phyloP scores from a whole-genome alignment of 2,888 invertebrate species.

The Chrysolina oricalcia region DNA sequence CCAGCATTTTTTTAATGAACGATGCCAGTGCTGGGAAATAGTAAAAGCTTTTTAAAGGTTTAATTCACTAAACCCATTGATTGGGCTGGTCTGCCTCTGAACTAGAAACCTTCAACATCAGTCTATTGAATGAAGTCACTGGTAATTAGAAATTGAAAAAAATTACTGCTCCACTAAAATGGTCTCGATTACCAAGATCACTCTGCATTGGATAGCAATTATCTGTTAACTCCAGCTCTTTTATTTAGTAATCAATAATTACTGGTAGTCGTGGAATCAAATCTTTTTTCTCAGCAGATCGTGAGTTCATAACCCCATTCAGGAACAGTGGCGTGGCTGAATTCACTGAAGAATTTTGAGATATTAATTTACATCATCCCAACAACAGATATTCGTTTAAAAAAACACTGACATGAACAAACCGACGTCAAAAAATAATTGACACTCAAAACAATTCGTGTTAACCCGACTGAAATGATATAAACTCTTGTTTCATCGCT shows the following conservation, averaged over 20 bases:
- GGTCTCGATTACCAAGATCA: neutral
- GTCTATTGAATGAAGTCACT: constrained; percentile 3
- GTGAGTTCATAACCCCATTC: neutral
- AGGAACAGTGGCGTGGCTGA: neutral
- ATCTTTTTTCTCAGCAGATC: constrained; percentile 1
- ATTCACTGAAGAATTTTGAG: neutral
- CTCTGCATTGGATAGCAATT: neutral
- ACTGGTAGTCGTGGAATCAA: neutral
- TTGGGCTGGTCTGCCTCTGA: neutral
- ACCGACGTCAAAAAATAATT: too few relatives aligned
- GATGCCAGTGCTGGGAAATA: too few relatives aligned
- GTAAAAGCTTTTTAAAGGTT: too few relatives aligned
- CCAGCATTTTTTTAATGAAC: too few relatives aligned
- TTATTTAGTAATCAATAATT: neutral
- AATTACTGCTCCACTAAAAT: neutral
- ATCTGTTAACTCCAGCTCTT: neutral
- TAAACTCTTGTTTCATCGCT: too few relatives aligned
- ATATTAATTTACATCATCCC: neutral
- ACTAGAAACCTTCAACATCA: neutral
- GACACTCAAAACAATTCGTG: too few relatives aligned
- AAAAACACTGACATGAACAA: too few relatives aligned
- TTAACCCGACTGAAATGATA: too few relatives aligned
- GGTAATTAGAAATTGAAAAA: neutral
- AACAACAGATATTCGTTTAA: neutral
- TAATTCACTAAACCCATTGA: neutral